A percentile compares a stretch with the other conserved stretches of the same genome.
Conservation (phyloP, 2,797 vertebrate genomes). For the Gorsachius magnificus region DNA sequence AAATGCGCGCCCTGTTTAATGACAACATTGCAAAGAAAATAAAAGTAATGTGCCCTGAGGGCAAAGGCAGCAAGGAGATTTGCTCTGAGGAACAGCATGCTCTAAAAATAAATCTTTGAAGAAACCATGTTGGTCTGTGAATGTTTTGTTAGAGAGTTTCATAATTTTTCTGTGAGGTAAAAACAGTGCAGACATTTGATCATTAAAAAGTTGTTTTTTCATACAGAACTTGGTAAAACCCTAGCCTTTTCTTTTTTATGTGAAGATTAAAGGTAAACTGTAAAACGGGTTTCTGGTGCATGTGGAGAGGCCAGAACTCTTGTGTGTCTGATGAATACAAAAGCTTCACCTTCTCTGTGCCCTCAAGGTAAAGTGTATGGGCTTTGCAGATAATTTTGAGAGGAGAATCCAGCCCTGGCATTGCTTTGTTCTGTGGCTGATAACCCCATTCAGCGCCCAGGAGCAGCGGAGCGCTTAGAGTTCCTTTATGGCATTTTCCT, state of each 20-base stretch:
- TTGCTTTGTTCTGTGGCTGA: not conserved
- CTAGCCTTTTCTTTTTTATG: not conserved
- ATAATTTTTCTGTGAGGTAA: not conserved
- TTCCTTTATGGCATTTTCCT: not conserved
- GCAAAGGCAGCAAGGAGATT: not conserved
- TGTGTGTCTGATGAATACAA: not conserved
- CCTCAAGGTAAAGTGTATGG: not conserved
- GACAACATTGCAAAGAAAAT: conserved; percentile 15
- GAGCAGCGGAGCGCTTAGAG: not conserved
- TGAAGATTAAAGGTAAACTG: not conserved
- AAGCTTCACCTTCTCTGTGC: not conserved
- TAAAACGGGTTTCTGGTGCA: not conserved
- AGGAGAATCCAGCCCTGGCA: not conserved
- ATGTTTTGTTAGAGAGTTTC: not conserved
- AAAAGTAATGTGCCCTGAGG: not conserved
- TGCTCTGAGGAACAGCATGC: not conserved
- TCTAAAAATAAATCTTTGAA: conserved; percentile 42
- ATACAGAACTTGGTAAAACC: not conserved
- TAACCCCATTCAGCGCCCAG: not conserved
- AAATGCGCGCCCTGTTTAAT: not conserved
- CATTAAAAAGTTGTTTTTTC: not conserved
- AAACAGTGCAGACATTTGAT: not conserved
- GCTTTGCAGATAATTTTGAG: not conserved
- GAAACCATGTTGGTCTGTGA: not conserved
- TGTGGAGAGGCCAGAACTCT: not conserved